Evolutionary conservation across 2,113 vertebrate species (phyloP).

Genomic region (Edolisoma coerulescens): DNA sequence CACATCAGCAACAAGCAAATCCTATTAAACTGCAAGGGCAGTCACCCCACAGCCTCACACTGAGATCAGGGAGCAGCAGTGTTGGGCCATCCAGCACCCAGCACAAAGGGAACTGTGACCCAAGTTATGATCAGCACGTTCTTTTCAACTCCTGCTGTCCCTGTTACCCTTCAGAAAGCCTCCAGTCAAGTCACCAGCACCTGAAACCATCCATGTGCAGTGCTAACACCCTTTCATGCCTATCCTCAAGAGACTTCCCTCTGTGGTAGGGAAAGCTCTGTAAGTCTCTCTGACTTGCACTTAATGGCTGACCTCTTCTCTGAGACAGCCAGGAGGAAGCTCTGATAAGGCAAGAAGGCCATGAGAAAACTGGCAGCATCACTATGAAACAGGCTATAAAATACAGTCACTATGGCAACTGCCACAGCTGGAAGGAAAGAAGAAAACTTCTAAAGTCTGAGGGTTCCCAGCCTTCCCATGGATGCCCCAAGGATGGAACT

Average conservation of each 20-base stretch:
- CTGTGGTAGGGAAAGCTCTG: rapidly evolving
- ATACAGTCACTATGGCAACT: slow-evolving; percentile 41
- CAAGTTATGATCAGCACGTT: background rate
- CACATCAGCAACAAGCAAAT: background rate
- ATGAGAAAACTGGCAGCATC: background rate
- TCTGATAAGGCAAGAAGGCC: background rate
- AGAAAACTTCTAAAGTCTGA: background rate
- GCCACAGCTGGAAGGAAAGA: background rate
- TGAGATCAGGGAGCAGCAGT: background rate
- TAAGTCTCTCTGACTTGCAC: background rate
- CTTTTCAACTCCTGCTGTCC: background rate
- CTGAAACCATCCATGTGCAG: background rate
- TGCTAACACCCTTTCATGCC: background rate
- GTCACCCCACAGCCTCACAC: background rate
- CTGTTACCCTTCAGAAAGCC: background rate
- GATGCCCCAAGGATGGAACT: background rate
- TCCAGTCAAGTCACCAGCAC: background rate
- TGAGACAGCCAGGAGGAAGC: background rate
- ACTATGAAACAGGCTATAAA: background rate
- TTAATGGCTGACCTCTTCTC: background rate
- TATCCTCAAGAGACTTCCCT: background rate
- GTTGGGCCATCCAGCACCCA: background rate
- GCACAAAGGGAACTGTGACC: background rate
- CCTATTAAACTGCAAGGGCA: background rate
- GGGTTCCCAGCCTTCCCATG: background rate